Conservation (phyloP, 2,888 invertebrate genomes). For the Hydriomena furcata region DNA sequence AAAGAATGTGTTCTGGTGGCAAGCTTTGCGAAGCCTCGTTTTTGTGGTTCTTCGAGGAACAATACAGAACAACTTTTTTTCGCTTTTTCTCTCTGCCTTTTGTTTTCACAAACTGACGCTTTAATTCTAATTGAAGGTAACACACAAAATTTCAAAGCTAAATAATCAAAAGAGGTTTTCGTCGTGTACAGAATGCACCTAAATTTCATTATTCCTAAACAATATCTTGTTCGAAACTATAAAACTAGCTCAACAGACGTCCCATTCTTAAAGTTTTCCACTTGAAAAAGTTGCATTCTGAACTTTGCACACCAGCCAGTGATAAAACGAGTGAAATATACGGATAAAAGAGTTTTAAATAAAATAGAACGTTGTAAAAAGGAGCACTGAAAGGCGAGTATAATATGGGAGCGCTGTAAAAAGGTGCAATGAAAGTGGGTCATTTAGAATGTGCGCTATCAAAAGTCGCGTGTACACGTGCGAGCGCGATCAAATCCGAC, state of each 20-base stretch:
- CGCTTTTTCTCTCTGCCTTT: too few relatives aligned
- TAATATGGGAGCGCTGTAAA: constrained; percentile 5
- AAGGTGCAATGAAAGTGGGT: constrained; percentile 17
- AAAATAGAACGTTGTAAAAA: constrained; percentile 6
- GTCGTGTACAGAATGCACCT: too few relatives aligned
- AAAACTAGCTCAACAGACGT: constrained; percentile 1
- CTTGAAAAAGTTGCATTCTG: constrained; percentile 20
- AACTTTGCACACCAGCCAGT: constrained; percentile 10
- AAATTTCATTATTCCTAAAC: constrained; percentile 13
- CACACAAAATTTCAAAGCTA: too few relatives aligned
- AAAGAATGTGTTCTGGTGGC: too few relatives aligned
- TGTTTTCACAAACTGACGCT: too few relatives aligned
- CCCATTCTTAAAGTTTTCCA: constrained; percentile 17
- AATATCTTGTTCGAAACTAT: constrained; percentile 15
- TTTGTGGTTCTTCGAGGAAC: too few relatives aligned
- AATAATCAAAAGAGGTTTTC: too few relatives aligned
- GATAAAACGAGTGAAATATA: constrained; percentile 16
- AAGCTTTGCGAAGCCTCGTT: too few relatives aligned
- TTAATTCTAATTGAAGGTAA: too few relatives aligned
- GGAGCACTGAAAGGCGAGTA: not conserved
- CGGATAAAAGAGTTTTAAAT: constrained; percentile 2
- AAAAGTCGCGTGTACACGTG: constrained; percentile 39
- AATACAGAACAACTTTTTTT: too few relatives aligned
- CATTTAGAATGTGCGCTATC: constrained; percentile 18
- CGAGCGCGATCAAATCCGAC: constrained; percentile 37